Evolutionary conservation across 2,797 vertebrate species (phyloP).

Genomic region (Neoniphon sammara): DNA sequence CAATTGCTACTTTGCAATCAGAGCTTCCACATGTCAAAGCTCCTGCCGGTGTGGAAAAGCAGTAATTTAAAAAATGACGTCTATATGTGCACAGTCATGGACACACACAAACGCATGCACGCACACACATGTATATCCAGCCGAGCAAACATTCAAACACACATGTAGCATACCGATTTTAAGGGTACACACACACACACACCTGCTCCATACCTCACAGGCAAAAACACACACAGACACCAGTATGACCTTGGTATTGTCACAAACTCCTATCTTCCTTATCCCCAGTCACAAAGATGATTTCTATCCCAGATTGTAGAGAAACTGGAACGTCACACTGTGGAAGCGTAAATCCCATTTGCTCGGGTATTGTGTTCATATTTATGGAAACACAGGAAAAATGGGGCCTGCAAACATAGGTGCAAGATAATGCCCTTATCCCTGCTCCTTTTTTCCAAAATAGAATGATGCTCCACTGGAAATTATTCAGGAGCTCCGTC

Average conservation of each 20-base stretch:
- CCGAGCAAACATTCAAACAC: too few relatives aligned
- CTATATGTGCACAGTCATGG: neutral
- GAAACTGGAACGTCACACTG: slow-evolving; percentile 47
- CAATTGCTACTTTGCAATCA: slow-evolving; percentile 53
- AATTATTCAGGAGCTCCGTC: slow-evolving; percentile 33
- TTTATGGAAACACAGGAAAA: slow-evolving; percentile 62
- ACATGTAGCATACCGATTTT: too few relatives aligned
- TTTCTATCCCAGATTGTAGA: slow-evolving; percentile 43
- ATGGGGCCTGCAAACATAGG: slow-evolving; percentile 47
- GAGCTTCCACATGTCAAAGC: slow-evolving; percentile 45
- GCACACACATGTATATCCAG: neutral
- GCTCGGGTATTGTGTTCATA: slow-evolving; percentile 61
- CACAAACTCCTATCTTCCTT: slow-evolving; percentile 29
- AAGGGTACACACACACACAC: neutral
- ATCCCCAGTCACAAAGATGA: slow-evolving; percentile 50
- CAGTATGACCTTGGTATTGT: slow-evolving; percentile 27
- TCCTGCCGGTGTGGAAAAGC: slow-evolving; percentile 10
- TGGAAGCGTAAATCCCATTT: slow-evolving; percentile 69
- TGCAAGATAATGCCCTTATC: slow-evolving; percentile 64
- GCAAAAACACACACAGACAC: slow-evolving; percentile 16
- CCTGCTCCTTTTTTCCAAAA: slow-evolving; percentile 39
- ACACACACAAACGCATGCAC: slow-evolving; percentile 19
- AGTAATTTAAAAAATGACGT: slow-evolving; percentile 9
- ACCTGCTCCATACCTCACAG: neutral
- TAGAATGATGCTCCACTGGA: slow-evolving; percentile 40